A percentile compares a stretch with the other conserved stretches of the same genome.
Conservation (phyloP, 1,140 invertebrate genomes). For the Anthonomus grandis region DNA sequence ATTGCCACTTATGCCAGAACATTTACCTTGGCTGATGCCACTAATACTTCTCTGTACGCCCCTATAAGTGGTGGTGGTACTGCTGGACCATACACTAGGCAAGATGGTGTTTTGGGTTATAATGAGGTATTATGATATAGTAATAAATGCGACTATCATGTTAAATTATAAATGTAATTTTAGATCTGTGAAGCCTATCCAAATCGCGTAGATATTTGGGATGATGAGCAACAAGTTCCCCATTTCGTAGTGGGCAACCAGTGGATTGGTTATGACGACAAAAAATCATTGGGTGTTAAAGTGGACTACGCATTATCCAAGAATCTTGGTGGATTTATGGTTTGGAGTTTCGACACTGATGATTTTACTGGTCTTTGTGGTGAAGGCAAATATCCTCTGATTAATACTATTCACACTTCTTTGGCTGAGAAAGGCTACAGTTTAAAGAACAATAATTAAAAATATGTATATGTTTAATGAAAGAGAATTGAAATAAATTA, state of each 20-base stretch:
- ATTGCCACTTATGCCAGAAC: conserved; percentile 64
- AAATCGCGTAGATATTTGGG: conserved; percentile 48
- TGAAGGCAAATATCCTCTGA: conserved; percentile 54
- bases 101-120: conserved; percentile 60
- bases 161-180: conserved; percentile 3
- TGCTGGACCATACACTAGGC: conserved; percentile 55
- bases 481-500: background rate
- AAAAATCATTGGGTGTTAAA: conserved; percentile 35
- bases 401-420: conserved; percentile 45
- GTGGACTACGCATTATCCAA: conserved; percentile 52
- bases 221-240: conserved; percentile 35
- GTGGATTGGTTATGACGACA: conserved; percentile 47
- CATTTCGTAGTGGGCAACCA: conserved; percentile 40
- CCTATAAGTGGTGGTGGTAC: conserved; percentile 54
- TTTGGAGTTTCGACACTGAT: conserved; percentile 74
- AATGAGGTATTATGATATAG: conserved; percentile 53
- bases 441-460: background rate
- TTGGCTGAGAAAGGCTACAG: conserved; percentile 9
- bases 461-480: background rate
- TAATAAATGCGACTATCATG: background rate
- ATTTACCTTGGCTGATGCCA: conserved; percentile 55
- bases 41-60: conserved; percentile 54
- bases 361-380: conserved; percentile 63
- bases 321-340: conserved; percentile 63
- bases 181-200: conserved; percentile 47